Base-by-base conservation (phyloP, 2,113 vertebrate genomes). In the Motacilla alba region DNA sequence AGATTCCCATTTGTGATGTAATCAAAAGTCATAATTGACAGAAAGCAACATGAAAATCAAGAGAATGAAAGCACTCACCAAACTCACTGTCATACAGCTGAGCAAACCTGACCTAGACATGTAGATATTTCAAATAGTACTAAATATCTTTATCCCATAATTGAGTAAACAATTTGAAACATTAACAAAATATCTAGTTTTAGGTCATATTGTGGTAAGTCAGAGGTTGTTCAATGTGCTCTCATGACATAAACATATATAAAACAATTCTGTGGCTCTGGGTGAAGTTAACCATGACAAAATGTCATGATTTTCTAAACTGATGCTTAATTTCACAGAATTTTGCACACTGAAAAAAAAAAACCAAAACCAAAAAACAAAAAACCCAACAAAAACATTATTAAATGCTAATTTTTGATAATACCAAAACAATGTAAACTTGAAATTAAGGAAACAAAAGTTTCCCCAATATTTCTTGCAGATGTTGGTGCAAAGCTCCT, bases 321-420 rank as follows among this genome's bases (percentile, higher is more conserved):
- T 13, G 43, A 17, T 6, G 3, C 7, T 86, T 58, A 37, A 3
- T 26, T 75, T 68, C 35, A 21, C 24, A 5, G 17, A 52, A 9
- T 7, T 69, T 62, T 58, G 13, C 56, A 58, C 33, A 15, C 22
- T 56, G 12, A 14, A 21, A 55, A 55, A 31, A 55, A 33, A 8
- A 56, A 30, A 35, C 35, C 35, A 35, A 35, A 35, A 7, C 35
- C 35, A 35, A 35, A 35, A 35, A 35, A 35, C 35, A n/a, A 10
- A 46, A 7, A 17, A 7, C 7, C 18, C 3, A 30, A 2, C 22
- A 43, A 68, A 46, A 2, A 1, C 6, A 8, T 4, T 11, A 20
- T 23, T 44, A 47, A 56, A 66, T 8, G 37, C 15, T 18, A 1
- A 7, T 49, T 76, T 81, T 72, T 78, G 1, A 31, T 27, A 41